Evolutionary conservation across 2,797 vertebrate genomes (phyloP), one percentile per base, ranked within the genome.

Genomic region (Crocodylus rhombifer): DNA sequence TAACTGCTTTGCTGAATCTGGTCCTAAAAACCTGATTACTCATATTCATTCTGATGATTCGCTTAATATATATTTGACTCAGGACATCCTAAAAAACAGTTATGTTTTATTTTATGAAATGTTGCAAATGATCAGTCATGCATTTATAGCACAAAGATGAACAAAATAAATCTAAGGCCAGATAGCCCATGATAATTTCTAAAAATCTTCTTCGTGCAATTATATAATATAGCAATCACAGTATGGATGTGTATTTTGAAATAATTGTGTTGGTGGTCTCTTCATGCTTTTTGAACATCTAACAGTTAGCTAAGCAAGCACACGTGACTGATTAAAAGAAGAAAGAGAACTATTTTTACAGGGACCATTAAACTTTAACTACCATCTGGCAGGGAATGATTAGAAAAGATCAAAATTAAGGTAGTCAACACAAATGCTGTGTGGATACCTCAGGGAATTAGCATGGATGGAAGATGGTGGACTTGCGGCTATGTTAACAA

Each of bases 401-500:
- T 98, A 98, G 97, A 98, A 97, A 97, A 98, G 97, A 98, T 97
- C 97, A 98, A 98, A 98, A 98, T 98, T 98, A 98, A 98, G 95
- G 98, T 97, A 98, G 97, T 98, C 98, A 98, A 98, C 98, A 97
- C 98, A 98, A 98, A 98, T 95, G 97, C 97, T 96, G 95, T 97
- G 96, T 91, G 93, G 96, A 96, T 97, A 98, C 98, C 98, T 97
- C 95, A 92, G 97, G 97, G 98, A 98, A 98, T 97, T 97, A 97
- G 96, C 95, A 92, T 94, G 97, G 96, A 94, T 95, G 94, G 95
- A 97, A 97, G 98, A 98, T 2, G 28, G 96, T 97, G 96, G 96
- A 97, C 96, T 96, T 98, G 97, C 95, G 95, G 96, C 96, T 98
- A 91, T 96, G 94, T 97, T 97, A 97, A 98, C 96, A 97, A 97